Percentiles rank a stretch among this genome's conserved stretches.
Evolutionary conservation across 2,888 invertebrate species (phyloP).

Genomic region (Caenorhabditis sp.): DNA sequence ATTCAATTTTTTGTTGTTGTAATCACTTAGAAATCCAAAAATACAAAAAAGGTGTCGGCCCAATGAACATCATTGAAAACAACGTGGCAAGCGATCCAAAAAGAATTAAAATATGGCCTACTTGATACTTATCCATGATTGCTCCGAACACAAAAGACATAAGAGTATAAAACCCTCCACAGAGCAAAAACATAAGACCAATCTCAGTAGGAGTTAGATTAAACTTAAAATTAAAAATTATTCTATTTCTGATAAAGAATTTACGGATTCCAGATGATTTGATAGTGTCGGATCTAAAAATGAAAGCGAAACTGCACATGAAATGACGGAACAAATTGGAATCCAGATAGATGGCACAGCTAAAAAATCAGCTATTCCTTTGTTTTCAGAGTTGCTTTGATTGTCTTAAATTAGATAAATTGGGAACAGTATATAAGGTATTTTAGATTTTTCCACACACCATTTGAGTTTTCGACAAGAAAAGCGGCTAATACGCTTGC

Average conservation of each 20-base stretch:
- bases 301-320: constrained; percentile 83
- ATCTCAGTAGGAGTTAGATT: constrained; percentile 79
- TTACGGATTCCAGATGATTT: constrained; percentile 87
- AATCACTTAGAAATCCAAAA: constrained; percentile 41
- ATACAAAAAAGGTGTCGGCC: constrained; percentile 80
- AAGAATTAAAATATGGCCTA: constrained; percentile 77
- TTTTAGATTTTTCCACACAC: too few species aligned
- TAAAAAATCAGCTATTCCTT: constrained; percentile 81
- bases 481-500: constrained; percentile 75
- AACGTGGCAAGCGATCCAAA: constrained; percentile 78
- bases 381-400: constrained; percentile 52
- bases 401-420: constrained; percentile 53
- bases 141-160: constrained; percentile 81
- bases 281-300: constrained; percentile 93
- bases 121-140: constrained; percentile 77
- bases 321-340: constrained; percentile 77
- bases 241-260: not conserved
- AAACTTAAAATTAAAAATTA: constrained; percentile 71
- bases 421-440: not conserved
- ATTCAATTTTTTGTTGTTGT: too few species aligned
- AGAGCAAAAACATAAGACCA: constrained; percentile 82
- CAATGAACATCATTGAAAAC: constrained; percentile 82
- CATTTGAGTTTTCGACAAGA: constrained; percentile 76
- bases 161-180: constrained; percentile 82
- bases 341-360: constrained; percentile 80